A percentile compares a stretch with the other conserved stretches of the same genome.
phyloP scores from a whole-genome alignment of 2,797 vertebrate genomes.

The Hemitrygon akajei region DNA sequence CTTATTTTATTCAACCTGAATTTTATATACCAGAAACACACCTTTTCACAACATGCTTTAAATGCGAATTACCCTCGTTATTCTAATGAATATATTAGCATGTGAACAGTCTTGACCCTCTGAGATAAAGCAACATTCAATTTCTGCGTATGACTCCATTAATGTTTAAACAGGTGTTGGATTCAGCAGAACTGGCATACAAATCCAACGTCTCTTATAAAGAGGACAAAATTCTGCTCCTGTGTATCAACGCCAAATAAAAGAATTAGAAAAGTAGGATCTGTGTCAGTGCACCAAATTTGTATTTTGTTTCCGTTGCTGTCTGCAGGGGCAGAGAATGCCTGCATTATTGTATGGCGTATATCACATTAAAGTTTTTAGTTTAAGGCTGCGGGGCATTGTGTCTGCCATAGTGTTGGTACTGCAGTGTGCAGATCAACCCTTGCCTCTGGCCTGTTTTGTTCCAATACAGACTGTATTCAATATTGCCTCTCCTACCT shows the following conservation, averaged over 20 bases:
- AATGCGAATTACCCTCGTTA: background rate
- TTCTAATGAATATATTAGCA: slow-evolving; percentile 6
- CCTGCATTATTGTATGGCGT: background rate
- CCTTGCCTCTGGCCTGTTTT: no score
- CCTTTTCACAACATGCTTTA: background rate
- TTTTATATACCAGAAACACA: slow-evolving; percentile 4
- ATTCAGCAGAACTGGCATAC: background rate
- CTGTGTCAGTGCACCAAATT: background rate
- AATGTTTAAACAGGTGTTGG: slow-evolving; percentile 33
- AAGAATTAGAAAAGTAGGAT: background rate
- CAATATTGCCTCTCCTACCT: no score
- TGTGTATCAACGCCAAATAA: background rate
- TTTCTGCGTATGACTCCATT: background rate
- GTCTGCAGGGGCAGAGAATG: background rate
- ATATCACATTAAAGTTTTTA: background rate
- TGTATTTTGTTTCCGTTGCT: background rate
- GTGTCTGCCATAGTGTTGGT: no score
- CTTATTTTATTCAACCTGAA: background rate
- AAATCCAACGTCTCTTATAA: background rate
- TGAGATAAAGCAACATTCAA: slow-evolving; percentile 21
- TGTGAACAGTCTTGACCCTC: background rate
- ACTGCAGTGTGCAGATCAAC: no score
- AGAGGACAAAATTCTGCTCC: background rate
- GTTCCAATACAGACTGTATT: no score
- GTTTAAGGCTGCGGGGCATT: background rate